Evolutionary conservation across 2,888 invertebrate species (phyloP), one percentile per base, ranked within the genome.

Genomic region (Schizaphis graminum): DNA sequence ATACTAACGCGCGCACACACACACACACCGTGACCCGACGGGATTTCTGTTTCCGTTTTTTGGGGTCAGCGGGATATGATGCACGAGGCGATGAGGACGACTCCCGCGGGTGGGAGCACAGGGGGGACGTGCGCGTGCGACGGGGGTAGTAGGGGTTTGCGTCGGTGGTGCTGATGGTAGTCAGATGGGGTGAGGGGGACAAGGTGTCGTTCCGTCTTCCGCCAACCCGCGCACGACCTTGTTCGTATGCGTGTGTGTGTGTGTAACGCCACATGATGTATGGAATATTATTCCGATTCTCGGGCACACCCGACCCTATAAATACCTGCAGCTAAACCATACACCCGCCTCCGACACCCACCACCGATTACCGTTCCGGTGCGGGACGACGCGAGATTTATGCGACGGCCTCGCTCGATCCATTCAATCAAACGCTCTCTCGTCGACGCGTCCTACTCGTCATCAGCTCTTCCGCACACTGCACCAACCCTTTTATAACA

Each of bases 21-120:
- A 44, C 0, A 44, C 11, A 26, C 26, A 21, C 28, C n/a, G 77
- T 77, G 8, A 35, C 21, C 44, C 44, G 44, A 44, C 56, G 91
- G 91, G 91, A 56, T 77, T 91, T 77, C 91, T 44, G 89, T 89
- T 89, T 89, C 89, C 77, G 91, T 91, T 77, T 91, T 91, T 91
- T 77, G 77, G 89, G 91, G 91, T 77, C 77, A 53, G 77, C 77
- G 35, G 77, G 77, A 77, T 35, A 41, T 77, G 77, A 35, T 57
- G 35, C 8, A 21, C 35, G n/a, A 16, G 53, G 53, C 35, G 53
- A 5, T 2, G 88, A 21, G 24, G 88, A 28, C 24, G 53, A 67
- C 35, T 67, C 35, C 67, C 35, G 67, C 7, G 67, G 67, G 13
- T 35, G n/a, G 16, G 67, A 16, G 35, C 16, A 67, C 67, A 8